Percentiles rank a stretch among this genome's conserved stretches.
phyloP scores from a whole-genome alignment of 1,140 invertebrate genomes.

The Dinothrombium tinctorium region DNA sequence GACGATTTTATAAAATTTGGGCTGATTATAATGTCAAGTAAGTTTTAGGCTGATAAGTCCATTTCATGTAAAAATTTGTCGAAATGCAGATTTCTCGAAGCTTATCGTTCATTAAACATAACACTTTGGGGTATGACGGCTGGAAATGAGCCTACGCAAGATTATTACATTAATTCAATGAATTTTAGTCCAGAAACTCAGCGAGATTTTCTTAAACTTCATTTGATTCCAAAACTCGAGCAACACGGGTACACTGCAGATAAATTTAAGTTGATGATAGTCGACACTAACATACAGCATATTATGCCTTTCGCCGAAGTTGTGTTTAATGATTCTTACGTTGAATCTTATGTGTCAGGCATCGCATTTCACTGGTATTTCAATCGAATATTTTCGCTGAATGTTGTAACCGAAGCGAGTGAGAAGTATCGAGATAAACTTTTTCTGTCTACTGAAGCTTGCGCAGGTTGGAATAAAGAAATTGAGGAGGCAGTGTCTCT shows the following conservation, averaged over 20 bases:
- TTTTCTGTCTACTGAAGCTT: conserved; percentile 32
- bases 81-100: not conserved
- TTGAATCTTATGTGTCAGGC: conserved; percentile 5
- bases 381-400: no score
- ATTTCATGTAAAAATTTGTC: not conserved
- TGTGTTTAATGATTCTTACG: conserved; percentile 4
- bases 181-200: not conserved
- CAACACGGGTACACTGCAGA: conserved; percentile 19
- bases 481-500: no score
- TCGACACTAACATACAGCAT: conserved; percentile 3
- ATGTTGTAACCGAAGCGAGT: conserved; percentile 26
- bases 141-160: conserved; percentile 24
- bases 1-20: conserved; percentile 46
- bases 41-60: not conserved
- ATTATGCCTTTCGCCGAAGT: not conserved
- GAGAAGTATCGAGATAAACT: conserved; percentile 38
- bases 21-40: conserved; percentile 47
- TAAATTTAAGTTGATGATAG: conserved; percentile 12
- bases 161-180: conserved; percentile 16
- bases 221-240: conserved; percentile 2
- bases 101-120: not conserved
- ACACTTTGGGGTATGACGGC: conserved; percentile 25
- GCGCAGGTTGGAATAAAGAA: conserved; percentile 18
- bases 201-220: conserved; percentile 1
- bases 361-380: conserved; percentile 48